phyloP scores from a whole-genome alignment of 2,797 vertebrate species.

The Lacerta bilineata region DNA sequence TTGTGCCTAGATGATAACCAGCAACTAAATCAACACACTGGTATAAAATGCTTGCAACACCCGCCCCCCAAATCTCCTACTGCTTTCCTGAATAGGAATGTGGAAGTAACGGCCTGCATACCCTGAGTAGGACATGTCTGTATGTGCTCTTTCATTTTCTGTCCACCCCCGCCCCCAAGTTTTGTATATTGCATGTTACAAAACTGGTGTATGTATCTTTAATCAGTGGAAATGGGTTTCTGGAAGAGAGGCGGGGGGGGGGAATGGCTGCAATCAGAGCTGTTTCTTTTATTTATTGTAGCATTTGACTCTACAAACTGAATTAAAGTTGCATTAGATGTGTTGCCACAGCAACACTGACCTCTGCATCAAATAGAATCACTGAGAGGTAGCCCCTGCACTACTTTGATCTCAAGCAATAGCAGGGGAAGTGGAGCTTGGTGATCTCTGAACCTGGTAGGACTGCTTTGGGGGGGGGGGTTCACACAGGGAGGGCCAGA shows the following conservation, averaged over 20 bases:
- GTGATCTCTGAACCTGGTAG: no score
- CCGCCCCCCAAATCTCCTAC: neutral
- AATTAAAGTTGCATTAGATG: constrained; percentile 26
- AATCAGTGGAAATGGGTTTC: neutral
- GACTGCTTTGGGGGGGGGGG: no score
- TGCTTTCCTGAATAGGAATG: neutral
- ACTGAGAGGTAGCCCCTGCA: neutral
- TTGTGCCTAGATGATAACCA: neutral
- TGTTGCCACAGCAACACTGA: constrained; percentile 20
- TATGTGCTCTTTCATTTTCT: neutral
- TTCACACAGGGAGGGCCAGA: no score
- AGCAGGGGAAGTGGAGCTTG: neutral
- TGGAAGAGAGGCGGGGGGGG: neutral
- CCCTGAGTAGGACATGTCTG: neutral
- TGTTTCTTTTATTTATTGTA: constrained; percentile 11
- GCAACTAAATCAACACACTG: neutral
- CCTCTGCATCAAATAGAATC: neutral
- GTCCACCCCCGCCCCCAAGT: no score
- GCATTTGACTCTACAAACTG: neutral
- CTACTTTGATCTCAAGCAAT: neutral
- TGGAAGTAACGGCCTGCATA: neutral
- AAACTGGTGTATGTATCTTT: neutral
- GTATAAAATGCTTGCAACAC: neutral
- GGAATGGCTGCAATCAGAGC: constrained; percentile 4
- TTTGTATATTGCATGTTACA: neutral